A percentile compares a stretch with the other conserved stretches of the same genome.
phyloP scores from a whole-genome alignment of 1,140 invertebrate species.

The Littorina saxatilis region DNA sequence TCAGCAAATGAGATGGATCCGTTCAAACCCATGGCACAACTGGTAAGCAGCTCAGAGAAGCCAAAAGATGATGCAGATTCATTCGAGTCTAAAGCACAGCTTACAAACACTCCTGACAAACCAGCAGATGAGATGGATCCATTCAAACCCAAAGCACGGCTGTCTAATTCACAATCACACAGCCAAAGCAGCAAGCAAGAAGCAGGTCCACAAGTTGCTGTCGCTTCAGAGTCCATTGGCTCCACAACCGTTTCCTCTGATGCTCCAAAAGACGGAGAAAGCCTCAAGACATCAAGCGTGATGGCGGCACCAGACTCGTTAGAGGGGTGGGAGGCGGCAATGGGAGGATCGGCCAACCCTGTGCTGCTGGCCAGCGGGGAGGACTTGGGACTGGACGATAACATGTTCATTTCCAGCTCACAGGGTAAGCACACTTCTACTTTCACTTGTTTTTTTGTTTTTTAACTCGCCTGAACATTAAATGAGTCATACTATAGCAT shows the following conservation, averaged over 20 bases:
- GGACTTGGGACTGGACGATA: conserved; percentile 47
- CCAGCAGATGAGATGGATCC: neutral
- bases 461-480: too few relatives aligned
- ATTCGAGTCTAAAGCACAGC: conserved; percentile 3
- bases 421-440: conserved; percentile 46
- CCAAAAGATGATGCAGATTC: neutral
- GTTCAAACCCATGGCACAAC: neutral
- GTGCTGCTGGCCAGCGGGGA: conserved; percentile 15
- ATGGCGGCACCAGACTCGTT: too few relatives aligned
- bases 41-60: neutral
- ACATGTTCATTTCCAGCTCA: conserved; percentile 51
- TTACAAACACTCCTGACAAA: neutral
- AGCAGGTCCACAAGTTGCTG: too few relatives aligned
- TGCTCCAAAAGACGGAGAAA: neutral
- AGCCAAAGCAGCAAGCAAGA: neutral
- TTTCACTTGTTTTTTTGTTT: too few relatives aligned
- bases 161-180: neutral
- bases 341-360: neutral
- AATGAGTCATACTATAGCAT: too few relatives aligned
- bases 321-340: neutral
- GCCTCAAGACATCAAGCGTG: too few relatives aligned
- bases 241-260: too few relatives aligned
- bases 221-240: too few relatives aligned
- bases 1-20: neutral
- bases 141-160: conserved; percentile 17